phyloP scores from a whole-genome alignment of 92 coral and sea anemone genomes.

The Blastomussa wellsi region DNA sequence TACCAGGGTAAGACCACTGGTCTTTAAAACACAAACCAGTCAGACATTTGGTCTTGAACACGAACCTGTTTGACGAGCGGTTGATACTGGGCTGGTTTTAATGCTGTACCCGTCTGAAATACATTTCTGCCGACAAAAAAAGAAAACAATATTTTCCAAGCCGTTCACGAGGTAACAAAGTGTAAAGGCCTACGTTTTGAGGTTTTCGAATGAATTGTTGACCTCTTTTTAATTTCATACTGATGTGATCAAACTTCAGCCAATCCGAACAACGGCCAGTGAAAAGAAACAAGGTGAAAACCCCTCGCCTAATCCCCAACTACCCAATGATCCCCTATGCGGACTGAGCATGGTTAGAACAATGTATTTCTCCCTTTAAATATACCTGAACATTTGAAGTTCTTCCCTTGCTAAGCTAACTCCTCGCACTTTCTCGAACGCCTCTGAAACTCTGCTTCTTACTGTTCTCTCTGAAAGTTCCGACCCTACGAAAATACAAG shows the following conservation, averaged over 20 bases:
- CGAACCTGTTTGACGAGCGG: constrained; percentile 64
- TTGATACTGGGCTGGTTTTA: constrained; percentile 72
- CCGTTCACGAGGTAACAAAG: background rate
- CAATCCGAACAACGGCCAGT: too few relatives aligned
- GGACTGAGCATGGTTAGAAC: background rate
- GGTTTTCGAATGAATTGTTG: background rate
- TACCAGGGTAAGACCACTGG: too few relatives aligned
- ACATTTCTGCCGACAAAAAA: constrained; percentile 43
- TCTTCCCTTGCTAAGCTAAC: constrained; percentile 77
- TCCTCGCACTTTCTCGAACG: constrained; percentile 83
- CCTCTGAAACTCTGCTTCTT: constrained; percentile 77
- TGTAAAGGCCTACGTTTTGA: background rate
- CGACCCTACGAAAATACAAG: constrained; percentile 21
- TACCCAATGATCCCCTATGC: too few relatives aligned
- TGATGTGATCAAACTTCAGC: too few relatives aligned
- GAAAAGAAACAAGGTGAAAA: too few relatives aligned
- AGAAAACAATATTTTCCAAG: background rate
- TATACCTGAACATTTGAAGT: constrained; percentile 76
- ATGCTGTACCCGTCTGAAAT: constrained; percentile 68
- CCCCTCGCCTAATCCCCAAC: too few relatives aligned
- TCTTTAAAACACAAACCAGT: background rate
- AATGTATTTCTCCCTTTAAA: background rate
- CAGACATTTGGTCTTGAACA: background rate
- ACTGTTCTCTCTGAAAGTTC: constrained; percentile 67
- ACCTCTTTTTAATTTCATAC: too few relatives aligned